A percentile compares a stretch with the other conserved stretches of the same genome.
phyloP scores from a whole-genome alignment of 2,888 invertebrate genomes.

The Temnothorax unifasciatus region DNA sequence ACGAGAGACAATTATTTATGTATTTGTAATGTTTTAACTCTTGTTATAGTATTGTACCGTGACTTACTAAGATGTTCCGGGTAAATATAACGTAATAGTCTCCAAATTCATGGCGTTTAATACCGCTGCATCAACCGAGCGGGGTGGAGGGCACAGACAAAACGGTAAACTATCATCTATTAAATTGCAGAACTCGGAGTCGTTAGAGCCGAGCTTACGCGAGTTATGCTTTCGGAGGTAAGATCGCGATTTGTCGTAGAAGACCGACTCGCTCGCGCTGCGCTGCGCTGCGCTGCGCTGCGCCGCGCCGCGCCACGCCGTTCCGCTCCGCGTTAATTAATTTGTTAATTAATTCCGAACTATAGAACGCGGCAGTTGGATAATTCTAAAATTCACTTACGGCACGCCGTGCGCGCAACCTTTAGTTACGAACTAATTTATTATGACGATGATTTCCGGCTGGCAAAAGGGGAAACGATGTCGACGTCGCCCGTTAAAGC shows the following conservation, averaged over 20 bases:
- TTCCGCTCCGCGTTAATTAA: conserved; percentile 48
- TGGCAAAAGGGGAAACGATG: conserved; percentile 23
- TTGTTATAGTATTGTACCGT: too few species aligned
- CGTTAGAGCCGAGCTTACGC: conserved; percentile 54
- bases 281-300: conserved; percentile 12
- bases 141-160: conserved; percentile 36
- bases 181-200: conserved; percentile 56
- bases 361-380: conserved; percentile 52
- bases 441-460: conserved; percentile 52
- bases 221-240: conserved; percentile 52
- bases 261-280: conserved; percentile 17
- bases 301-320: conserved; percentile 10
- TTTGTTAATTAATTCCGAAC: conserved; percentile 57
- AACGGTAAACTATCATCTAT: conserved; percentile 57
- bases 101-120: conserved; percentile 38
- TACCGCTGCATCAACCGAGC: conserved; percentile 48
- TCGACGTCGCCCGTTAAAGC: conserved; percentile 6
- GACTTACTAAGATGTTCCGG: conserved; percentile 17
- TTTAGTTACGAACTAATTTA: conserved; percentile 55
- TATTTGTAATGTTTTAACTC: background rate
- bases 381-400: conserved; percentile 58
- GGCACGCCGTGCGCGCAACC: conserved; percentile 46
- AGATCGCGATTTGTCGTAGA: conserved; percentile 57
- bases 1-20: background rate
- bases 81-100: conserved; percentile 36